phyloP scores from a whole-genome alignment of 2,797 vertebrate species.

The Lindbergichthys nudifrons region DNA sequence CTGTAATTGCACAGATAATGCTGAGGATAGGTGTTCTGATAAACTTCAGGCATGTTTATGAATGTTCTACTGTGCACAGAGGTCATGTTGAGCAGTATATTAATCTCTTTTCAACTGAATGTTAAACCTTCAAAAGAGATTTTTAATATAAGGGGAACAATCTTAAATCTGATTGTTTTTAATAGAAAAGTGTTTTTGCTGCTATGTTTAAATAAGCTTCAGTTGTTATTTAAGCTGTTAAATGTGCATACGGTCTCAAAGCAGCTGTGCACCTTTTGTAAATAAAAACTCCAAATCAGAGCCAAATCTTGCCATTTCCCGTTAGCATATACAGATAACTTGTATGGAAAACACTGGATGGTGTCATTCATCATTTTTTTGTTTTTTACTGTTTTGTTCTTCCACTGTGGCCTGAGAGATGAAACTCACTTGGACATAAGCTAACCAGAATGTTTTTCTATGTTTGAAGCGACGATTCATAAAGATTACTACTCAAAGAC shows the following conservation, averaged over 20 bases:
- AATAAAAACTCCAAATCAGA: constrained; percentile 47
- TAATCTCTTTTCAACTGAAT: constrained; percentile 13
- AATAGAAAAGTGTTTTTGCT: constrained; percentile 35
- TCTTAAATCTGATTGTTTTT: constrained; percentile 28
- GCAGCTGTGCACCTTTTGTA: constrained; percentile 59
- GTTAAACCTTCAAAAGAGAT: constrained; percentile 18
- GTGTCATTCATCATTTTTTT: constrained; percentile 1
- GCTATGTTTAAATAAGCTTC: constrained; percentile 32
- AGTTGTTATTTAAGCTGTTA: constrained; percentile 50
- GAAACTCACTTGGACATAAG: neutral
- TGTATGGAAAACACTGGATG: constrained; percentile 8
- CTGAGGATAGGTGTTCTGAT: neutral
- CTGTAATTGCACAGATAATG: neutral
- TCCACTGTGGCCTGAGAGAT: constrained; percentile 6
- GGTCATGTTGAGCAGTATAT: neutral
- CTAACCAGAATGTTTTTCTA: neutral
- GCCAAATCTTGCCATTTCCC: constrained; percentile 48
- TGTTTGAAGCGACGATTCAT: constrained; percentile 15
- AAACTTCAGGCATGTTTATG: neutral
- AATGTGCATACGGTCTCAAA: constrained; percentile 47
- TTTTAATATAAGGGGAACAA: neutral
- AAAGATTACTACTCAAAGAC: constrained; percentile 24
- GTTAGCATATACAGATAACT: neutral
- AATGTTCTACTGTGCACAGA: neutral
- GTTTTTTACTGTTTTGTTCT: constrained; percentile 8